Evolutionary conservation across 1,140 invertebrate species (phyloP).

Genomic region (Drosophila pseudoobscura): DNA sequence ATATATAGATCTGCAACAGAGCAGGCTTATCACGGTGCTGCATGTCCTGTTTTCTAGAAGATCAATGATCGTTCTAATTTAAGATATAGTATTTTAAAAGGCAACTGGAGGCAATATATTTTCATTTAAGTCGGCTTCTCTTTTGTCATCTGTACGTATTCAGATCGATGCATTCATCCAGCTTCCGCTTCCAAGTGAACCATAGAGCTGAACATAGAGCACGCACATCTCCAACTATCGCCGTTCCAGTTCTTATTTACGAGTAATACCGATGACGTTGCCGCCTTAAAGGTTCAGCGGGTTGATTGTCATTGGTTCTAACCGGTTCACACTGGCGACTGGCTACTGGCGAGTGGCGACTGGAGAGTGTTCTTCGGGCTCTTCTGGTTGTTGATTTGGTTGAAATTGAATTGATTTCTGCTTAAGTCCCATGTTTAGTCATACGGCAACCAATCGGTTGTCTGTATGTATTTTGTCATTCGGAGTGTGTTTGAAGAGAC

Average conservation of each 20-base stretch:
- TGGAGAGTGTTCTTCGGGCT: not conserved
- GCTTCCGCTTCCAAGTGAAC: not conserved
- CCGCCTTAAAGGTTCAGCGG: constrained; percentile 35
- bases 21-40: too few species aligned
- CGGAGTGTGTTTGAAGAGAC: not conserved
- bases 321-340: constrained; percentile 49
- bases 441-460: constrained; percentile 17
- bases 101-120: too few species aligned
- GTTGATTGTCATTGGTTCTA: constrained; percentile 63
- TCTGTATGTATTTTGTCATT: not conserved
- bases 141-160: too few species aligned
- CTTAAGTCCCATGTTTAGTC: constrained; percentile 61
- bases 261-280: constrained; percentile 27
- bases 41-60: too few species aligned
- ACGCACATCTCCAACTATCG: constrained; percentile 9
- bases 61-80: too few species aligned
- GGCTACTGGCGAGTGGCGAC: not conserved
- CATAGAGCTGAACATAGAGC: not conserved
- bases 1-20: too few species aligned
- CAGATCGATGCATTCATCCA: too few species aligned
- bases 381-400: constrained; percentile 3
- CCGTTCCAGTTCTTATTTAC: constrained; percentile 11
- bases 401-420: constrained; percentile 68
- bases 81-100: too few species aligned
- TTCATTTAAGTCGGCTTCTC: too few species aligned